Evolutionary conservation across 1,140 invertebrate species (phyloP), one percentile per base, ranked within the genome.

Genomic region (Bacillus rossius): DNA sequence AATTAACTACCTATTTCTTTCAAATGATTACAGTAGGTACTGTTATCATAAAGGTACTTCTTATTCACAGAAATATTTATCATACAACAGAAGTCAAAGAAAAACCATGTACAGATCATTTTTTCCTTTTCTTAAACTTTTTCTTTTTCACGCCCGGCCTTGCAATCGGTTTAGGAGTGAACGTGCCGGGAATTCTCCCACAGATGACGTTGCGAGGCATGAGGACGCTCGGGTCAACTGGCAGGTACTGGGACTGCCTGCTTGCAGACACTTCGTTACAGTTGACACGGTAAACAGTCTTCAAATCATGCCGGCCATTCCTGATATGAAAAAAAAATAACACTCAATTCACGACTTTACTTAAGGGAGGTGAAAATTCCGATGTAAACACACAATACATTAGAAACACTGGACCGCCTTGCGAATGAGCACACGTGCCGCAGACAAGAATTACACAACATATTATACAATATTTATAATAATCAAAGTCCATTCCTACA

Each of bases 111-210:
- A n/a, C n/a, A n/a, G n/a, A n/a, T n/a, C n/a, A n/a, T n/a, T n/a
- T n/a, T n/a, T 29, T 29, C 17, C 23, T 50, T 50, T 50, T 50
- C 25, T 50, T 50, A 23, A 16, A 16, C 8, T 49, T 49, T 16
- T 23, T 49, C 47, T 49, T 49, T 49, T 49, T 49, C 29, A 38
- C 23, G 4, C 34, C 37, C 3, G 25, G 26, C 49, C 20, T 37
- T 54, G 16, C 22, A 10, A 38, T 17, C 19, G 37, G 19, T 61
- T 57, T 57, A 19, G 69, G 65, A 8, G 57, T 60, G 55, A 74
- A 74, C 62, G 71, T 66, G 10, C 69, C 70, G n/a, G 73, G 73
- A 50, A 72, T 63, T 23, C 64, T 43, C 2, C 62, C 61, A 45
- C 59, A 51, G 8, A 53, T 51, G 4, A 59, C 49, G 50, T 71